Conservation (phyloP, 2,888 invertebrate genomes). For the Eucera pruinosa region DNA sequence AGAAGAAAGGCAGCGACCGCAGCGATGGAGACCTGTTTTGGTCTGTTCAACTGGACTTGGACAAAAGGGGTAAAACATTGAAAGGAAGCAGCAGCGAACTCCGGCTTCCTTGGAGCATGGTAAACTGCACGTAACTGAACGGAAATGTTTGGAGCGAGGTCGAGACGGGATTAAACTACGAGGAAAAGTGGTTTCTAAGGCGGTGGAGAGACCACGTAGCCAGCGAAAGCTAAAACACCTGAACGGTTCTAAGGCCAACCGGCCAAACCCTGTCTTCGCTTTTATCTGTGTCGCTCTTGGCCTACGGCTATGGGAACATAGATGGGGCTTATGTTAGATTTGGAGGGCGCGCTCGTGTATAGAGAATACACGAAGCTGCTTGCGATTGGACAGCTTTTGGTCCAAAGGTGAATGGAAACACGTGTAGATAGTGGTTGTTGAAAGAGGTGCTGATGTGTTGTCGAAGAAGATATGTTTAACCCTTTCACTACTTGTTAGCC, state of each 20-base stretch:
- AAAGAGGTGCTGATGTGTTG: too few species aligned
- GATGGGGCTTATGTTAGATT: too few species aligned
- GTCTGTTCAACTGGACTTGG: conserved; percentile 25
- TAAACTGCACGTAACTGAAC: conserved; percentile 42
- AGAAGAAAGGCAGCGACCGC: conserved; percentile 20
- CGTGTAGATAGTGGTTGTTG: conserved; percentile 1
- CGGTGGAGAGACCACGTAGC: conserved; percentile 40
- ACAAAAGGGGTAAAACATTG: conserved; percentile 58
- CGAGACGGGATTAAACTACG: conserved; percentile 59
- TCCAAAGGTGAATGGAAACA: conserved; percentile 20
- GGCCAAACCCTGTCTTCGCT: conserved; percentile 30
- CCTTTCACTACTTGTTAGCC: too few species aligned
- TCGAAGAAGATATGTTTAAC: neutral
- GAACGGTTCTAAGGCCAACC: conserved; percentile 38
- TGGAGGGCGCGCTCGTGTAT: conserved; percentile 39
- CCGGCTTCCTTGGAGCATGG: conserved; percentile 41
- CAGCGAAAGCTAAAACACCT: conserved; percentile 67
- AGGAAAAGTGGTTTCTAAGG: conserved; percentile 72
- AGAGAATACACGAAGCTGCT: conserved; percentile 28
- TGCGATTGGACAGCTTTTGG: conserved; percentile 6
- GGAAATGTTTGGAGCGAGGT: conserved; percentile 19
- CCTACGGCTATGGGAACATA: conserved; percentile 37
- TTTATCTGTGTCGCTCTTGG: conserved; percentile 58
- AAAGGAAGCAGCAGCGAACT: conserved; percentile 58
- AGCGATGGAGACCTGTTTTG: conserved; percentile 32